Conservation (phyloP, 2,113 vertebrate genomes). For the Romanogobio albipinnatus region DNA sequence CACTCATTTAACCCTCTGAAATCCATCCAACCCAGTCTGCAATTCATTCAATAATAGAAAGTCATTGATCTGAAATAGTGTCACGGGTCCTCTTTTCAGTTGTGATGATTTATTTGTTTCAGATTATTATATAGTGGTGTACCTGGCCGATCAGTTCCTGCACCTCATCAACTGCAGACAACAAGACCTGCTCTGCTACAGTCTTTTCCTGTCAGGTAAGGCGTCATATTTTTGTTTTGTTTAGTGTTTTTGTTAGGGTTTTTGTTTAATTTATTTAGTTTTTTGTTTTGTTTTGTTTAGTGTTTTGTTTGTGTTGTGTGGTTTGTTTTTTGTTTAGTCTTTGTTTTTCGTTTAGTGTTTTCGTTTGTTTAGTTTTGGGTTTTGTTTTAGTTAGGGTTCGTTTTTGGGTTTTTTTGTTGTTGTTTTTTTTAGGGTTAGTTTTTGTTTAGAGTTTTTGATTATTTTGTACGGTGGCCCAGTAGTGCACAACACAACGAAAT, state of each 20-base stretch:
- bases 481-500: too few relatives aligned
- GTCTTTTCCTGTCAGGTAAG: slow-evolving; percentile 89
- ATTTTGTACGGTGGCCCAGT: too few relatives aligned
- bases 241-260: neutral
- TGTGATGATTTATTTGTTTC: slow-evolving; percentile 46
- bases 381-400: neutral
- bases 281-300: neutral
- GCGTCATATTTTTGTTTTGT: neutral
- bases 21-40: neutral
- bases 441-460: neutral
- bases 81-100: neutral
- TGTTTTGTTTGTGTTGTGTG: neutral
- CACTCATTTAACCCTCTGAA: neutral
- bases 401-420: too few relatives aligned
- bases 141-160: slow-evolving; percentile 85
- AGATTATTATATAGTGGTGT: slow-evolving; percentile 89
- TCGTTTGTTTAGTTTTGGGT: neutral
- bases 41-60: neutral
- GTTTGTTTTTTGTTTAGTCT: neutral
- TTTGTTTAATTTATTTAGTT: neutral
- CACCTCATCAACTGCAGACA: slow-evolving; percentile 91
- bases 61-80: neutral
- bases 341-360: neutral
- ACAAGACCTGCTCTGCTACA: slow-evolving; percentile 88
- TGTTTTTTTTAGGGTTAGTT: neutral